Conservation (phyloP, 2,113 vertebrate genomes). For the Peromyscus californicus region DNA sequence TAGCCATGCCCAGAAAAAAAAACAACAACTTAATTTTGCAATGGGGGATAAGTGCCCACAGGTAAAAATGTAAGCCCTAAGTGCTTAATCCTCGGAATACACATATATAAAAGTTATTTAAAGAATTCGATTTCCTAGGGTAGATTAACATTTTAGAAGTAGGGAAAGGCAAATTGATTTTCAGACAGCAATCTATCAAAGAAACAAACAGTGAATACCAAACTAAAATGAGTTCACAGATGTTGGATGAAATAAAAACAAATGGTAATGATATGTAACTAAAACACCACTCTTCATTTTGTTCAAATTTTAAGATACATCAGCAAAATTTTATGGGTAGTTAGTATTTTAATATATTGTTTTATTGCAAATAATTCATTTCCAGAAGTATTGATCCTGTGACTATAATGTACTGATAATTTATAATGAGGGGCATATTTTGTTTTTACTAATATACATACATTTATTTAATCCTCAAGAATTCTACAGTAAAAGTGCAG, state of each 20-base stretch:
- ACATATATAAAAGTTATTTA: slow-evolving; percentile 53
- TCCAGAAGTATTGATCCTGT: neutral
- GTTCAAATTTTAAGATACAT: neutral
- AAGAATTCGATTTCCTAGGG: slow-evolving; percentile 36
- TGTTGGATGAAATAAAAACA: slow-evolving; percentile 21
- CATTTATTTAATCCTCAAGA: neutral
- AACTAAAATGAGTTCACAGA: slow-evolving; percentile 43
- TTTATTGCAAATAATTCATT: neutral
- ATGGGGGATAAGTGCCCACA: slow-evolving; percentile 30
- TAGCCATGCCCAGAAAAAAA: slow-evolving; percentile 11
- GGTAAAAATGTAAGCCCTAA: slow-evolving; percentile 55
- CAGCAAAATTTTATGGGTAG: neutral
- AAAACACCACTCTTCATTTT: neutral
- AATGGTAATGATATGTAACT: neutral
- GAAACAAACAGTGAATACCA: slow-evolving; percentile 44
- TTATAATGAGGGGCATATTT: neutral
- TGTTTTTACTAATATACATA: neutral
- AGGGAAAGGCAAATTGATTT: slow-evolving; percentile 61
- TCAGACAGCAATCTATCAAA: slow-evolving; percentile 56
- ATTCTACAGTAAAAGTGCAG: neutral
- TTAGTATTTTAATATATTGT: neutral
- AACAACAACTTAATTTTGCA: slow-evolving; percentile 61
- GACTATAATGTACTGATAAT: neutral
- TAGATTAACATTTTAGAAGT: slow-evolving; percentile 68
- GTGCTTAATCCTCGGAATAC: slow-evolving; percentile 62